Base-by-base conservation (phyloP, 2,888 invertebrate species). In the Portevinia maculata region DNA sequence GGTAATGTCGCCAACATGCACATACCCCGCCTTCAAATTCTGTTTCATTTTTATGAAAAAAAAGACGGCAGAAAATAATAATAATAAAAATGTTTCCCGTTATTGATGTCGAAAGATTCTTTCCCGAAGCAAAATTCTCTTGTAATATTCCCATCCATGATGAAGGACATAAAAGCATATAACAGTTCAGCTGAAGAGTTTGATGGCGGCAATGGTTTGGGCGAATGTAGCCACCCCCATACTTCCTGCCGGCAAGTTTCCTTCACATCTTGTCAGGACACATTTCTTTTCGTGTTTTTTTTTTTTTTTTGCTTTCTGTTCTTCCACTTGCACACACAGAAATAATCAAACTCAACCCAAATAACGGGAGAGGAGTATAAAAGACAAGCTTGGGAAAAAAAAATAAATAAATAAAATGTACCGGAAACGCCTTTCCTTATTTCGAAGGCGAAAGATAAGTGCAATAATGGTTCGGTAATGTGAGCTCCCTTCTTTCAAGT, bases 351-450 rank as follows among this genome's bases (percentile, higher is more conserved):
- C 75, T 67, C 69, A 71, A 39, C 59, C 62, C 75, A 37, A 69
- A 69, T 62, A 70, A 55, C 53, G 37, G 46, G 41, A 37, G 59
- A 46, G 53, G 32, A 37, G n/a, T n/a, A 24, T 50, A 41, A 62
- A 32, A 32, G 19, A 19, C 44, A 44, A 21, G 39, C 15, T 39
- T n/a, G 39, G 39, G 7, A 57, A 32, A 17, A 30, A 30, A 37
- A 41, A 50, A 57, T 37, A 73, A 53, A 67, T 67, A 81, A 83
- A 74, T 69, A 79, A 83, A 78, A 83, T 78, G 76, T 83, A 83
- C 76, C 83, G 83, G 83, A 83, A 83, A 83, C 83, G 83, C 83
- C 83, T 83, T 83, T 83, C 76, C 83, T 83, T 83, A 83, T 83
- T 83, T 83, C 62, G 83, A 83, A 83, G 76, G 83, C 83, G 65